Base-by-base conservation (phyloP, 2,113 vertebrate genomes). In the Protobothrops flavoviridis region DNA sequence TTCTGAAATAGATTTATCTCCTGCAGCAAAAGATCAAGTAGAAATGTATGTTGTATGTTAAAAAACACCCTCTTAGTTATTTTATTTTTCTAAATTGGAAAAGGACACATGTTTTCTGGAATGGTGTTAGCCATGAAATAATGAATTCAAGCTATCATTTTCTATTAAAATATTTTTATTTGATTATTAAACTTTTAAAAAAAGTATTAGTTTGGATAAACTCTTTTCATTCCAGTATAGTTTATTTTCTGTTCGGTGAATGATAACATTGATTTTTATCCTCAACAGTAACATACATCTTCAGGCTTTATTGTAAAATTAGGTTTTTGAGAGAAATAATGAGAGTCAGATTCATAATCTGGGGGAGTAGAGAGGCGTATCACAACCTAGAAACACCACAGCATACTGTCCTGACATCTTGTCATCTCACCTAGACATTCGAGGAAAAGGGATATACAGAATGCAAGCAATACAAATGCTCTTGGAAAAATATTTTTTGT, bases 11-110 rank as follows among this genome's bases (percentile, higher is more conserved):
- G 98, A 98, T 95, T 97, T 98, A 95, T 99, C 99, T 95, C 98
- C 98, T 93, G 98, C 99, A 97, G 98, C 98, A 94, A 99, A 99
- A 98, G 99, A 99, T 97, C 99, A 99, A 98, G 99, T 99, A 98
- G 99, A 99, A 98, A 99, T 99, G 99, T 99, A 99, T 96, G 99
- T 97, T 86, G 56, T 88, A 89, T 2, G 0, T n/a, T 50, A 88
- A 12, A 13, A 92, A 45, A 88, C 12, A 81, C 74, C 17, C 33
- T 81, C 74, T 81, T 81, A 24, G 86, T 2, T 85, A 86, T 53
- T 93, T 9, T 33, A 88, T 0, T 89, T 50, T 92, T 81, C 1
- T 59, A n/a, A 59, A 45, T 61, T 90, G 15, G 85, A 50, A 85
- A 59, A 5, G 4, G 26, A 85, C 33, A 4, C 33, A 21, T 85